A percentile compares a stretch with the other conserved stretches of the same genome.
These are phyloP conservation scores for Brachypterus glaber DNA, from an alignment of 2,888 invertebrate genomes.

Conservation along the genomic window DNA sequence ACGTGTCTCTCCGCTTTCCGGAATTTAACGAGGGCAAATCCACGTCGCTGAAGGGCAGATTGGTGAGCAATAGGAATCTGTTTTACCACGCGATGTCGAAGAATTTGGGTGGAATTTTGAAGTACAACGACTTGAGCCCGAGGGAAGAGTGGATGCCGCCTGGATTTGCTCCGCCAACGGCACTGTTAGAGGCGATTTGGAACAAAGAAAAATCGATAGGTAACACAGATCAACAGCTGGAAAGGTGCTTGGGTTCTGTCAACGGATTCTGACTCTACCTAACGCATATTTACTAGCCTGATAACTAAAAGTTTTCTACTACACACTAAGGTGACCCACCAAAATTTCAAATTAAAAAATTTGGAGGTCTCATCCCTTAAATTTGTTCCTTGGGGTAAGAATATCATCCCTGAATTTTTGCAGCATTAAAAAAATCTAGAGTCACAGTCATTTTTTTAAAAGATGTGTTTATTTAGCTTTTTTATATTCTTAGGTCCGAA, in stretches of 20 bases:
- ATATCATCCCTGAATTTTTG: no score
- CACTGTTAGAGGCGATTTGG: constrained; percentile 40
- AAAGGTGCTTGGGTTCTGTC: no score
- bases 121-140: constrained; percentile 55
- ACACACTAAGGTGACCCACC: no score
- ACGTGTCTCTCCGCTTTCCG: constrained; percentile 60
- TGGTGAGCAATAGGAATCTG: constrained; percentile 80
- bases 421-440: no score
- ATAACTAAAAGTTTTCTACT: no score
- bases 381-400: no score
- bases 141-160: constrained; percentile 73
- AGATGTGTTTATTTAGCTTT: no score
- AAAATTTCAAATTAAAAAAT: no score
- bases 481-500: constrained; percentile 24
- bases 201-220: constrained; percentile 37
- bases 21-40: constrained; percentile 67
- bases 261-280: no score
- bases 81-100: constrained; percentile 56
- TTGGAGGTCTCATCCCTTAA: no score
- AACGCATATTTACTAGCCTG: no score
- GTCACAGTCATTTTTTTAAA: background rate
- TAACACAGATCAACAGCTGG: no score
- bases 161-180: constrained; percentile 52
- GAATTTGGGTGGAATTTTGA: constrained; percentile 52
- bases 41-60: constrained; percentile 58